These are phyloP conservation scores for Atta cephalotes DNA, from an alignment of 1,140 invertebrate genomes.

Conservation along the genomic window DNA sequence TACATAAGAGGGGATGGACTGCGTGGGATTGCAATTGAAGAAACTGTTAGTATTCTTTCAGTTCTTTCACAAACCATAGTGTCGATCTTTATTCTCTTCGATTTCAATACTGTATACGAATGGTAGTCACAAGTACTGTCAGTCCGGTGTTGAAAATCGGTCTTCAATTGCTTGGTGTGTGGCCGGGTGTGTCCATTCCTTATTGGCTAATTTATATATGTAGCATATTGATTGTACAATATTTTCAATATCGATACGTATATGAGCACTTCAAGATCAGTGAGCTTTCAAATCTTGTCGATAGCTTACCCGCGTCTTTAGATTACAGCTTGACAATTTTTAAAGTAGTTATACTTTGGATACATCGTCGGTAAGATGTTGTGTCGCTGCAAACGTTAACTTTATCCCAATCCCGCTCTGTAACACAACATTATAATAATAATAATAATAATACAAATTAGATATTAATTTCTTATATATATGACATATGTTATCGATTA, in stretches of 20 bases:
- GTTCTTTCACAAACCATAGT: not conserved
- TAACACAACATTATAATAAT: not conserved
- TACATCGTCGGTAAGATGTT: slow-evolving; percentile 34
- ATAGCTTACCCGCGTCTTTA: slow-evolving; percentile 15
- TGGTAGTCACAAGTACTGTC: slow-evolving; percentile 4
- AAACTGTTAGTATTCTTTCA: not conserved
- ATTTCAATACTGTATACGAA: not conserved
- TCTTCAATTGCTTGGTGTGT: not conserved
- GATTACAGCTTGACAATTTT: slow-evolving; percentile 3
- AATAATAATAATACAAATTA: no score
- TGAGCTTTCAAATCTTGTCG: slow-evolving; percentile 35
- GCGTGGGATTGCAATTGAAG: not conserved
- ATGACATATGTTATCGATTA: not conserved
- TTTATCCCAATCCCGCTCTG: not conserved
- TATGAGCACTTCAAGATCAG: slow-evolving; percentile 9
- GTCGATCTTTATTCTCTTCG: not conserved
- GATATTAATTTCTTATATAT: not conserved
- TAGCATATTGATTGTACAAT: not conserved
- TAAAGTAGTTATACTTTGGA: slow-evolving; percentile 33
- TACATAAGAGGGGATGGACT: slow-evolving; percentile 1
- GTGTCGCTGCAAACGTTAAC: not conserved
- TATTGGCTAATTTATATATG: not conserved
- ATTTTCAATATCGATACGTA: slow-evolving; percentile 41
- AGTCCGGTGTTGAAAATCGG: slow-evolving; percentile 17
- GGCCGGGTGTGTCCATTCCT: slow-evolving; percentile 4